Evolutionary conservation across 2,113 vertebrate species (phyloP).

Genomic region (Callithrix jacchus): DNA sequence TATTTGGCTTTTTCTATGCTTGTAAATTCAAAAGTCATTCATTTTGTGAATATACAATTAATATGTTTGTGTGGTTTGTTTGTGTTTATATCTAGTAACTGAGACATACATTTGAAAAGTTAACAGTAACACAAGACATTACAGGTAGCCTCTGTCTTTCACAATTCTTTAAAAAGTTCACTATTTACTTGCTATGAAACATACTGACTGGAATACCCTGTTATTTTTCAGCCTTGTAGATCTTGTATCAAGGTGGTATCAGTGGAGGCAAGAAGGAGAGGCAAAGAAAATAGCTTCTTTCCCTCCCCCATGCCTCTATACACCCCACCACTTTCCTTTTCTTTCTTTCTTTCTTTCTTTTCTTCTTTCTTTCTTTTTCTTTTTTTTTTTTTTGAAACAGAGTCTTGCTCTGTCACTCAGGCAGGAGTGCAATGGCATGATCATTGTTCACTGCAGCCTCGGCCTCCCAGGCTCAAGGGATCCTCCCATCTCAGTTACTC

Average conservation of each 20-base stretch:
- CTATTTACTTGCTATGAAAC: neutral
- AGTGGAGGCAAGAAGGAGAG: neutral
- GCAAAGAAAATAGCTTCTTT: conserved; percentile 29
- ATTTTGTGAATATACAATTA: neutral
- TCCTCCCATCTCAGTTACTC: no score
- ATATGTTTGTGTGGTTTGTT: neutral
- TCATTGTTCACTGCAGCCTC: no score
- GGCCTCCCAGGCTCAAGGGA: no score
- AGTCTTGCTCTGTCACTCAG: no score
- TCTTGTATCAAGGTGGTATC: neutral
- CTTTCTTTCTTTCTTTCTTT: no score
- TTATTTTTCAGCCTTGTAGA: neutral
- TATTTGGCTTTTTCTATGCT: neutral
- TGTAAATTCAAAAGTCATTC: neutral
- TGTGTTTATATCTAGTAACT: conserved; percentile 22
- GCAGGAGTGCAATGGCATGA: no score
- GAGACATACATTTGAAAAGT: neutral
- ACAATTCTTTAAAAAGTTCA: neutral
- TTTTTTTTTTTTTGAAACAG: no score
- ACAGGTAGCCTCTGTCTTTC: conserved; percentile 2
- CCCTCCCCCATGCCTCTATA: neutral
- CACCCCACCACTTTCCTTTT: neutral
- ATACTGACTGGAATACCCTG: neutral
- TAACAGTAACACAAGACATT: conserved; percentile 25
- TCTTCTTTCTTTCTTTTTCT: no score